phyloP scores from a whole-genome alignment of 2,113 vertebrate species.

The Holacanthus passer region DNA sequence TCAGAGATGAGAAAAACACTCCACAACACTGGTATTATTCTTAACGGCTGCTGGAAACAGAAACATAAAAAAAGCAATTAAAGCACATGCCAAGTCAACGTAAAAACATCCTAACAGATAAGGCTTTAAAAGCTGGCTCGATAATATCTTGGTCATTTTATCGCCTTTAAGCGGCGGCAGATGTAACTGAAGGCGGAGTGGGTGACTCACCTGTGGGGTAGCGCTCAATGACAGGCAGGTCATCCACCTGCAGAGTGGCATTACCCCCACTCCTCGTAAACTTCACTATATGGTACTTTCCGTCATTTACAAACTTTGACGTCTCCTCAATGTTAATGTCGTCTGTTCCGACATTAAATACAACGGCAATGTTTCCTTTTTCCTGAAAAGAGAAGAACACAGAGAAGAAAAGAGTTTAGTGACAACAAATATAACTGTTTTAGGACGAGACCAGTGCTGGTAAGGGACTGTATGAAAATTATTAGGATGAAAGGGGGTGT shows the following conservation, averaged over 20 bases:
- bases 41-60: conserved; percentile 70
- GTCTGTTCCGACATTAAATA: conserved; percentile 98
- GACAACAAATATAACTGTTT: not conserved
- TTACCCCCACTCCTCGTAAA: conserved; percentile 99
- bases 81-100: conserved; percentile 77
- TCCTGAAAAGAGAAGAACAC: conserved; percentile 85
- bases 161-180: conserved; percentile 23
- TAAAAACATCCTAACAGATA: conserved; percentile 67
- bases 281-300: conserved; percentile 98
- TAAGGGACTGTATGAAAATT: not conserved
- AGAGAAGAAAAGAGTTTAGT: conserved; percentile 37
- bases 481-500: not conserved
- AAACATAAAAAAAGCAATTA: conserved; percentile 79
- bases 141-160: conserved; percentile 45
- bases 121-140: conserved; percentile 31
- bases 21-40: conserved; percentile 62
- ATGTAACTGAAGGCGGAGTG: conserved; percentile 33
- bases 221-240: conserved; percentile 97
- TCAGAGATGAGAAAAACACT: conserved; percentile 46
- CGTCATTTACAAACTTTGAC: conserved; percentile 98
- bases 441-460: not conserved
- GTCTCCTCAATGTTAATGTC: conserved; percentile 99
- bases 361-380: conserved; percentile 96
- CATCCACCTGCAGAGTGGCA: conserved; percentile 99
- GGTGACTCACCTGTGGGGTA: conserved; percentile 96